Evolutionary conservation across 2,888 invertebrate species (phyloP), one percentile per base, ranked within the genome.

Genomic region (Phytoseiulus persimilis): DNA sequence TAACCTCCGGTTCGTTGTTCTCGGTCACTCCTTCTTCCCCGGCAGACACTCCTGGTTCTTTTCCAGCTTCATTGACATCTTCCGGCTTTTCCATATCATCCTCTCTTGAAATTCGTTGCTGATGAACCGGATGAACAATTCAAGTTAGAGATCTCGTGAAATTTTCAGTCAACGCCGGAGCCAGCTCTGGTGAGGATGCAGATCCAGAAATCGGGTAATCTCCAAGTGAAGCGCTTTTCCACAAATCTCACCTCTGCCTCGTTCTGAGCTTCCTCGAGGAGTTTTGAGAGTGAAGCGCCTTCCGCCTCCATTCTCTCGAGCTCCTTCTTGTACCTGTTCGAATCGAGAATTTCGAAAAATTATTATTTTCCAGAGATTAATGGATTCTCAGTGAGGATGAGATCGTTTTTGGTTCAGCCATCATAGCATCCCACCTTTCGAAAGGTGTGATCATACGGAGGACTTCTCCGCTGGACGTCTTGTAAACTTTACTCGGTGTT

Each of bases 401-500:
- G 31, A 83, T 83, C 18, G 3, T 83, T 31, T 2, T 31, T 11
- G 6, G 14, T 83, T 6, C 31, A 31, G 6, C 6, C 31, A 31
- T 83, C 14, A 14, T 6, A 31, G n/a, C 31, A 31, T 23, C 87
- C 23, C 32, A 87, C 87, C 87, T 87, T n/a, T 87, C 87, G 31
- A 31, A 87, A 11, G 87, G 87, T 23, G 87, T 87, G 33, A 87
- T 87, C 32, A 87, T n/a, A 28, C 87, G 87, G n/a, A 87, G 87
- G 33, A 87, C 33, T 45, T 33, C 39, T 33, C 87, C 87, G 11
- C n/a, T 45, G 0, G 87, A 3, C 32, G 87, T 33, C 87, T 33
- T 33, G 39, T 33, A 45, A 11, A 33, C 39, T 11, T 33, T 33
- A 9, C 33, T 14, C 32, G 87, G 9, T 31, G 6, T 33, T 6